A percentile compares a stretch with the other conserved stretches of the same genome.
Evolutionary conservation across 2,888 invertebrate genomes (phyloP).

Genomic region (Cecidostiba fungosa): DNA sequence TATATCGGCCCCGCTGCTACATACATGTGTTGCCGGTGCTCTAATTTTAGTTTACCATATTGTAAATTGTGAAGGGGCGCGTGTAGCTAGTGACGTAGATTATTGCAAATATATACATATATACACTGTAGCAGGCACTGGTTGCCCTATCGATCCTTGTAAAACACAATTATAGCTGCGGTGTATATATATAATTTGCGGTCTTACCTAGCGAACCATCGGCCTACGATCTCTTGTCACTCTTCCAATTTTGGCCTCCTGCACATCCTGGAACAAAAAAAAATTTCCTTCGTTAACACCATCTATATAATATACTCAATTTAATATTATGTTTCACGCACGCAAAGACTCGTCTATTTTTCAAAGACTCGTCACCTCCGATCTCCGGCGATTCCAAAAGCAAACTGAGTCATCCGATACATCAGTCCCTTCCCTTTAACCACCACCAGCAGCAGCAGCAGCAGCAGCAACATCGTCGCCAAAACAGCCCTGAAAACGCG

Average conservation of each 20-base stretch:
- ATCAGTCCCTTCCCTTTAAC: background rate
- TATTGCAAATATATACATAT: background rate
- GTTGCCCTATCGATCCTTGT: background rate
- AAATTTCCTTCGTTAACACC: background rate
- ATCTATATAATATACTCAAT: background rate
- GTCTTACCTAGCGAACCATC: slow-evolving; percentile 48
- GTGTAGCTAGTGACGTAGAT: background rate
- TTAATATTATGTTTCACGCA: background rate
- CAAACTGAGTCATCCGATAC: background rate
- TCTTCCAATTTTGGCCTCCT: background rate
- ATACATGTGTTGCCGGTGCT: background rate
- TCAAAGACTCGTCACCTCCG: background rate
- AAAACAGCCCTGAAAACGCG: background rate
- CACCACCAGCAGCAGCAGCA: background rate
- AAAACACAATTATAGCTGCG: background rate
- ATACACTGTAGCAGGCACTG: background rate
- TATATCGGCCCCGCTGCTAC: no score
- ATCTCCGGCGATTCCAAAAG: background rate
- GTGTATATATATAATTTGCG: background rate
- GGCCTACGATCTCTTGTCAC: slow-evolving; percentile 11
- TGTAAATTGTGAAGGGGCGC: background rate
- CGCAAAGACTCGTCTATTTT: background rate
- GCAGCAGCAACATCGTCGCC: background rate
- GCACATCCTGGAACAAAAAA: slow-evolving; percentile 16
- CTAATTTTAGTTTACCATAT: background rate